Evolutionary conservation across 2,113 vertebrate genomes (phyloP).

Genomic region (Anseranas semipalmata): DNA sequence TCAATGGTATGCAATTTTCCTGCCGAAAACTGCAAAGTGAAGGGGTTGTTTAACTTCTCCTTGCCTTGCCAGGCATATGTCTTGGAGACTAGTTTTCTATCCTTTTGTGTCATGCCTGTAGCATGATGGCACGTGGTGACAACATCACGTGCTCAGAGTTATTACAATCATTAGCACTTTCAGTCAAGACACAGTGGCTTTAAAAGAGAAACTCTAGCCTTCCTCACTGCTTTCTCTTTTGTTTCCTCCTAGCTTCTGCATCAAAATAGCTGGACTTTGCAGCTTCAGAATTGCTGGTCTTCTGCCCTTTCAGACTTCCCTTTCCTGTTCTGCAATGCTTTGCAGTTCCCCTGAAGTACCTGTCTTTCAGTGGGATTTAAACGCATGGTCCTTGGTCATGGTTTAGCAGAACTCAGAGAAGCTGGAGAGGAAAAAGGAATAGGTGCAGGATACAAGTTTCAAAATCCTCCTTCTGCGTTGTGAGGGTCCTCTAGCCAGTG

Average conservation of each 20-base stretch:
- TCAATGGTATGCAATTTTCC: not conserved
- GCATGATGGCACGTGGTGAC: not conserved
- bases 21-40: not conserved
- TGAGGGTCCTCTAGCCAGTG: not conserved
- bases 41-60: not conserved
- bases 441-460: not conserved
- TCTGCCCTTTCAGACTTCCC: not conserved
- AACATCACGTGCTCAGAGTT: not conserved
- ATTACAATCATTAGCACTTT: not conserved
- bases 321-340: conserved; percentile 1
- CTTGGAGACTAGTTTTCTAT: not conserved
- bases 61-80: not conserved
- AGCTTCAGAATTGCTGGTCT: not conserved
- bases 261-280: not conserved
- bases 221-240: not conserved
- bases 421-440: not conserved
- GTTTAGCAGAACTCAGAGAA: not conserved
- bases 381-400: not conserved
- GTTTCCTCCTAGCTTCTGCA: not conserved
- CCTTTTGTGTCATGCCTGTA: rapidly evolving
- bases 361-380: not conserved
- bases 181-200: not conserved
- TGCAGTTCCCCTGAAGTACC: not conserved
- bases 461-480: not conserved
- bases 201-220: conserved; percentile 11